These are phyloP conservation scores for Sarcophaga variegata DNA, from an alignment of 2,888 invertebrate genomes.

Conservation along the genomic window DNA sequence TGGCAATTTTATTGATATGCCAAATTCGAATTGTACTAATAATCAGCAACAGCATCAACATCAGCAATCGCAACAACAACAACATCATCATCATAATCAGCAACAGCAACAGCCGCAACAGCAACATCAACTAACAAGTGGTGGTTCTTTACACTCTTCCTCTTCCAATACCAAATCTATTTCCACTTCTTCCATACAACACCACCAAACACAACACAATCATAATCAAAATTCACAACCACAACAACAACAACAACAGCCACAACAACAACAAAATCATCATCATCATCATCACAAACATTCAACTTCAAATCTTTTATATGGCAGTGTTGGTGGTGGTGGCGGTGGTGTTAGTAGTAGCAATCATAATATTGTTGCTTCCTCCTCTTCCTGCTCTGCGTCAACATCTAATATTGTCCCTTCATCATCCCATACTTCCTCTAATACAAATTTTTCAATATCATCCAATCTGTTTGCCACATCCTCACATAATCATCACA, in stretches of 20 bases:
- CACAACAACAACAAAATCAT: conserved; percentile 49
- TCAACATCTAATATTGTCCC: conserved; percentile 67
- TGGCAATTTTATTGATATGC: conserved; percentile 68
- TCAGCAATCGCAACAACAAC: conserved; percentile 66
- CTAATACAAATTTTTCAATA: conserved; percentile 71
- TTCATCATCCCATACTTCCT: conserved; percentile 67
- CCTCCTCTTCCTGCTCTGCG: conserved; percentile 70
- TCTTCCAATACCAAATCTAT: conserved; percentile 79
- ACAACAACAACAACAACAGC: conserved; percentile 53
- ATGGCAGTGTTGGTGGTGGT: conserved; percentile 59
- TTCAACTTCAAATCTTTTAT: conserved; percentile 66
- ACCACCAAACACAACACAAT: conserved; percentile 71
- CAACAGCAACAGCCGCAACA: conserved; percentile 65
- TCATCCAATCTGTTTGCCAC: conserved; percentile 67
- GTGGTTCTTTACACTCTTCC: conserved; percentile 70
- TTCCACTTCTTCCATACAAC: conserved; percentile 80
- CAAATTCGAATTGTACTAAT: conserved; percentile 65
- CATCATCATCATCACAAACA: conserved; percentile 68
- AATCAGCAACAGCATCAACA: conserved; percentile 70
- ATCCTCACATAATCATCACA: conserved; percentile 65
- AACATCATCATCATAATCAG: conserved; percentile 61
- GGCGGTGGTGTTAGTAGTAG: conserved; percentile 45
- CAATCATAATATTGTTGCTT: conserved; percentile 65
- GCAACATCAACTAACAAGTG: conserved; percentile 68
- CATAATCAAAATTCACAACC: conserved; percentile 62